These are phyloP conservation scores for Drosophila barbarae DNA, from an alignment of 2,888 invertebrate species.

Conservation along the genomic window DNA sequence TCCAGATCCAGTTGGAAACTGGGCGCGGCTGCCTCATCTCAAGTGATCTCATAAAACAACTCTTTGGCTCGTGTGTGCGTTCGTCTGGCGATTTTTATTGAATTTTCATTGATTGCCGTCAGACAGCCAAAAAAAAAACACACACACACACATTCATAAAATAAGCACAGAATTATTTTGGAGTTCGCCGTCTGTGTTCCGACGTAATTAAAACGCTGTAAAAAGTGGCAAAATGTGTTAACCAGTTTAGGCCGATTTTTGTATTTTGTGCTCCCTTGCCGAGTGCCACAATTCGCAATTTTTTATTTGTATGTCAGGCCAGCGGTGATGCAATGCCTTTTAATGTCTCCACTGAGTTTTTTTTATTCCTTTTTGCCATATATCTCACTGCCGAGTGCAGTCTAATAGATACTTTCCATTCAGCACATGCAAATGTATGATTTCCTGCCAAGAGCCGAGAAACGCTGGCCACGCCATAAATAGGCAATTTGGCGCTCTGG, in stretches of 20 bases:
- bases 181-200: constrained; percentile 51
- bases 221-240: constrained; percentile 50
- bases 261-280: constrained; percentile 18
- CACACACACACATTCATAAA: constrained; percentile 6
- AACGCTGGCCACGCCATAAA: constrained; percentile 54
- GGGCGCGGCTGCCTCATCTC: constrained; percentile 56
- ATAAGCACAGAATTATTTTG: constrained; percentile 48
- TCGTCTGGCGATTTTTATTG: constrained; percentile 59
- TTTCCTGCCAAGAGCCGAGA: constrained; percentile 52
- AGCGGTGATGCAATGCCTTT: constrained; percentile 54
- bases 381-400: constrained; percentile 13
- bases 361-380: constrained; percentile 14
- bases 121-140: constrained; percentile 30
- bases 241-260: constrained; percentile 45
- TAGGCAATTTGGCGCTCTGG: constrained; percentile 64
- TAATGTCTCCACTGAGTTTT: constrained; percentile 28
- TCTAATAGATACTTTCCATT: constrained; percentile 51
- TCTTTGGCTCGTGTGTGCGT: constrained; percentile 58
- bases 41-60: constrained; percentile 68
- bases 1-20: constrained; percentile 19
- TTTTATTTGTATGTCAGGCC: constrained; percentile 9
- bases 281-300: constrained; percentile 24
- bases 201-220: constrained; percentile 62
- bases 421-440: constrained; percentile 64
- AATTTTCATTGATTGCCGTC: constrained; percentile 67